Evolutionary conservation across 2,888 invertebrate species (phyloP).

Genomic region (Dyspetes luteomarginatus): DNA sequence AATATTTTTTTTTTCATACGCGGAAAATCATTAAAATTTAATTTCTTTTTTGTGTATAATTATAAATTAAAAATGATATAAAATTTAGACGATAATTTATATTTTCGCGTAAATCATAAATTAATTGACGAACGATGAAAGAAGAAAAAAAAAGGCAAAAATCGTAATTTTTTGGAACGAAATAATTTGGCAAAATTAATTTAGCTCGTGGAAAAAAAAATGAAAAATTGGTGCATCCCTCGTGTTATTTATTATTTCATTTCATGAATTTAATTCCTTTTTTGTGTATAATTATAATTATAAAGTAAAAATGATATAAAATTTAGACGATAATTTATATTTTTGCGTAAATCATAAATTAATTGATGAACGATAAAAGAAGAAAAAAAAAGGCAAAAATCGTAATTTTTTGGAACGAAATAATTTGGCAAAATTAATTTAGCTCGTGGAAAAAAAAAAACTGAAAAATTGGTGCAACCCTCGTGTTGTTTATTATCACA

Average conservation of each 20-base stretch:
- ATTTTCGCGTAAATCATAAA: not conserved
- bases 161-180: not conserved
- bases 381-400: not conserved
- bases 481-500: constrained; percentile 43
- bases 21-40: not conserved
- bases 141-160: not conserved
- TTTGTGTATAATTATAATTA: not conserved
- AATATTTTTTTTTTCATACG: not conserved
- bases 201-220: too few relatives aligned
- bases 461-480: not conserved
- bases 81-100: not conserved
- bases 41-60: not conserved
- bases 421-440: too few relatives aligned
- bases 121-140: not conserved
- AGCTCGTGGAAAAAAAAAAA: too few relatives aligned
- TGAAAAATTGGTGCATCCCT: not conserved
- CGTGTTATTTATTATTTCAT: constrained; percentile 40
- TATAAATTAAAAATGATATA: too few relatives aligned
- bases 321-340: not conserved
- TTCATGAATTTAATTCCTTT: not conserved
- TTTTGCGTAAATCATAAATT: not conserved
- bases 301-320: too few relatives aligned
- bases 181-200: too few relatives aligned
- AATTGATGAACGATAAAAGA: not conserved
- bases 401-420: not conserved